Evolutionary conservation across 2,888 invertebrate genomes (phyloP), one percentile per base, ranked within the genome.

Genomic region (Lasius platythorax): DNA sequence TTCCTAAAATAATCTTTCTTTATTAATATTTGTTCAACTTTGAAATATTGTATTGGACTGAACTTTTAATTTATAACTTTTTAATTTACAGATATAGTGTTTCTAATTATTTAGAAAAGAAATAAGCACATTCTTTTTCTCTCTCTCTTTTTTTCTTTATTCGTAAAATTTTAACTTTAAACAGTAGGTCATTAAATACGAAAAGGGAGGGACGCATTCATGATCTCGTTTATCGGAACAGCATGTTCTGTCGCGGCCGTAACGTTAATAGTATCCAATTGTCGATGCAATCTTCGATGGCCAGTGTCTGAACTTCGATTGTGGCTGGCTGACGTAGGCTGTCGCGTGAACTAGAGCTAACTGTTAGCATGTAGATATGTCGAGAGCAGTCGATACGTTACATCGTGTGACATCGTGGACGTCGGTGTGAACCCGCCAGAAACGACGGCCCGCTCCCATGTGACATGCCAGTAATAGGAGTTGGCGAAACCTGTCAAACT

Each of bases 361-460:
- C 93, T 92, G 92, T 90, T 91, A 88, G 89, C 89, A 91, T 91
- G 91, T 92, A 91, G 92, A 92, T 91, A 92, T 88, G 91, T 88
- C 89, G 87, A 74, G 89, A 91, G 89, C 91, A 93, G 92, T 94
- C 93, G 92, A 94, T 93, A 93, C 92, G 93, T 94, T 92, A 93
- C 90, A 90, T 85, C 91, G 91, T 87, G 89, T 93, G 94, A 93
- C 94, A 92, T 85, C 79, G 88, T 87, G 91, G 91, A 90, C 87
- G 87, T 81, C 73, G 82, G 86, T 84, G 90, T 88, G 89, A 89
- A 88, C 91, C 89, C 87, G 85, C 85, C 86, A 87, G 89, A 87
- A 90, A 91, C 91, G 89, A 89, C 89, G 89, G 86, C 86, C 83
- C 75, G 76, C 73, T 92, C 92, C 91, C 93, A 84, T 73, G 91